Evolutionary conservation across 2,888 invertebrate genomes (phyloP), one percentile per base, ranked within the genome.

Genomic region (Dermolepida albohirtum): DNA sequence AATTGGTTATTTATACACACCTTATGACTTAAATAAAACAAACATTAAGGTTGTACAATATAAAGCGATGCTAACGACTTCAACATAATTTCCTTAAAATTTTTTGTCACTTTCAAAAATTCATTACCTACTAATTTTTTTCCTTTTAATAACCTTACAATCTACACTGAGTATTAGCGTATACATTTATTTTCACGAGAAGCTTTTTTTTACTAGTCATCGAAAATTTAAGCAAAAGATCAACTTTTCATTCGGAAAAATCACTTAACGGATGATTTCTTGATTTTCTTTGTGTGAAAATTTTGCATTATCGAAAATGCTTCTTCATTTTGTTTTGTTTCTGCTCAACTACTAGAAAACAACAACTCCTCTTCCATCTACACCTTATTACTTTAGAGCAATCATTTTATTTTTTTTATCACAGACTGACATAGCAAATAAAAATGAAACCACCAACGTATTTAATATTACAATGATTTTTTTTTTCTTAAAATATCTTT

Each of bases 351-450:
- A 12, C n/a, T 57, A 55, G 66, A 68, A 57, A 64, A 68, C 64
- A 43, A 50, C 64, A 49, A 71, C 63, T 67, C 59, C 68, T 66
- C 67, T 64, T 71, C 66, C 66, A 64, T 75, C 77, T 76, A 76
- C 78, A 77, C 77, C 74, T 78, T 76, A 78, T 78, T 34, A 34
- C 34, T 34, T 77, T 78, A 79, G 79, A 80, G 79, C 80, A 79
- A 81, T 79, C 78, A 77, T 78, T 78, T 47, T 76, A 78, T 79
- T 39, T 47, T 51, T 64, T 65, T 80, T 83, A 83, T 83, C 83
- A 83, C 83, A 83, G 83, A 83, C 82, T 81, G 83, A 82, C 80
- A 81, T 82, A 83, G 83, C 83, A 83, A 83, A 79, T 78, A 74
- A 80, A 80, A 79, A 75, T 70, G 70, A 73, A 71, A 71, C 73